These are phyloP conservation scores for Varanus salvator DNA, from an alignment of 2,113 vertebrate genomes.

Conservation along the genomic window DNA sequence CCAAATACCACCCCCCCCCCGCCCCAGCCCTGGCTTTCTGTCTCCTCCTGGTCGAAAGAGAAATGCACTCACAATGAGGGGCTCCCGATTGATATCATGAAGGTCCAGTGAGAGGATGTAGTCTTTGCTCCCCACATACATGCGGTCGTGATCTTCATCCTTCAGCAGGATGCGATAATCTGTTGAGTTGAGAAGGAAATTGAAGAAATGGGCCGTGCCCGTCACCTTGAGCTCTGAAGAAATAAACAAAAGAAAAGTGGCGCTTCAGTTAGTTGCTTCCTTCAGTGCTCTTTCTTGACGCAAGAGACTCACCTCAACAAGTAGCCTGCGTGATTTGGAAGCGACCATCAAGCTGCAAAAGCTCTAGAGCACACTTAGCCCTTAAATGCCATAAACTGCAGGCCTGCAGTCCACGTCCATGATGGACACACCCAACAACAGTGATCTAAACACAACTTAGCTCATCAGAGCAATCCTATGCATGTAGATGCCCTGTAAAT, in stretches of 20 bases:
- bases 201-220: slow-evolving; percentile 94
- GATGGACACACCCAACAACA: neutral
- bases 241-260: slow-evolving; percentile 24
- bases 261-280: neutral
- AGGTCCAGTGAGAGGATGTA: slow-evolving; percentile 96
- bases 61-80: slow-evolving; percentile 89
- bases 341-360: neutral
- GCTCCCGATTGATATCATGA: slow-evolving; percentile 98
- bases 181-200: slow-evolving; percentile 94
- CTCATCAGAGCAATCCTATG: neutral
- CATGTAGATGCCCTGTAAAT: neutral
- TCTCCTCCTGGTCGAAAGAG: neutral
- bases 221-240: slow-evolving; percentile 91
- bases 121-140: slow-evolving; percentile 99
- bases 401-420: neutral
- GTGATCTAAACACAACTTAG: neutral
- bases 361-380: neutral
- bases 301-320: neutral
- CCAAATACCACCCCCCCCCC: neutral
- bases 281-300: neutral
- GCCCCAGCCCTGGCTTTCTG: neutral
- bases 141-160: slow-evolving; percentile 98
- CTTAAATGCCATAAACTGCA: neutral
- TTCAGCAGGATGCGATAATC: slow-evolving; percentile 97
- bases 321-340: neutral